These are phyloP conservation scores for Drosophila ambigua DNA, from an alignment of 1,140 invertebrate species.

Conservation along the genomic window DNA sequence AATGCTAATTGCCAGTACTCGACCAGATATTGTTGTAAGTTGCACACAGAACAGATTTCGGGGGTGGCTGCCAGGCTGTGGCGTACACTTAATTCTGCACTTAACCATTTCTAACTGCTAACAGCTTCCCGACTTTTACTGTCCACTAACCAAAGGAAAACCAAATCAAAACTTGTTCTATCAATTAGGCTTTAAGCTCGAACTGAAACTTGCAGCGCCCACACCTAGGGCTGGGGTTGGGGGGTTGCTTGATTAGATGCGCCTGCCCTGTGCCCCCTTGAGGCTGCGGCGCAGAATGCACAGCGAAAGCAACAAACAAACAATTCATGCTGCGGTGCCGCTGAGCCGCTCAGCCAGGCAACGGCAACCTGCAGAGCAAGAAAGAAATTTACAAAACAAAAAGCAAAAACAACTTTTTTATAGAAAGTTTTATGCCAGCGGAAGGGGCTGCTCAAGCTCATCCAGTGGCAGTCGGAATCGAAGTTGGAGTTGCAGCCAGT, in stretches of 20 bases:
- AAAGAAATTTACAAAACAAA: slow-evolving; percentile 55
- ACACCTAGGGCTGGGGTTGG: background rate
- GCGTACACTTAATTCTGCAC: background rate
- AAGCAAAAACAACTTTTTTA: slow-evolving; percentile 48
- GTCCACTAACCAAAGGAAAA: background rate
- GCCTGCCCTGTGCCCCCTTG: background rate
- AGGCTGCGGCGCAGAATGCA: slow-evolving; percentile 23
- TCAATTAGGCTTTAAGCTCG: background rate
- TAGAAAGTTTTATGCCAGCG: slow-evolving; percentile 44
- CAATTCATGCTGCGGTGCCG: slow-evolving; percentile 8
- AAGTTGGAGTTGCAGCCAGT: slow-evolving; percentile 35
- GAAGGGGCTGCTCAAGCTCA: slow-evolving; percentile 27
- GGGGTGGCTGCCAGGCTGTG: background rate
- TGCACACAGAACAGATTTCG: background rate
- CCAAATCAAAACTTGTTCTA: slow-evolving; percentile 1
- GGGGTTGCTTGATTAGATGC: background rate
- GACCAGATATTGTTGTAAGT: slow-evolving; percentile 83
- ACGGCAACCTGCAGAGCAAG: slow-evolving; percentile 39
- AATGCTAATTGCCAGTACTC: slow-evolving; percentile 83
- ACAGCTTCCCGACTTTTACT: background rate
- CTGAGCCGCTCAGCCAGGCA: slow-evolving; percentile 28
- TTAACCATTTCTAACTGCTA: background rate
- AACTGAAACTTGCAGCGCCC: slow-evolving; percentile 1
- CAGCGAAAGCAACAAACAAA: slow-evolving; percentile 58
- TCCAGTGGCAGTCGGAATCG: slow-evolving; percentile 1